These are phyloP conservation scores for Allophyes oxyacanthae DNA, from an alignment of 2,888 invertebrate species.

Conservation along the genomic window DNA sequence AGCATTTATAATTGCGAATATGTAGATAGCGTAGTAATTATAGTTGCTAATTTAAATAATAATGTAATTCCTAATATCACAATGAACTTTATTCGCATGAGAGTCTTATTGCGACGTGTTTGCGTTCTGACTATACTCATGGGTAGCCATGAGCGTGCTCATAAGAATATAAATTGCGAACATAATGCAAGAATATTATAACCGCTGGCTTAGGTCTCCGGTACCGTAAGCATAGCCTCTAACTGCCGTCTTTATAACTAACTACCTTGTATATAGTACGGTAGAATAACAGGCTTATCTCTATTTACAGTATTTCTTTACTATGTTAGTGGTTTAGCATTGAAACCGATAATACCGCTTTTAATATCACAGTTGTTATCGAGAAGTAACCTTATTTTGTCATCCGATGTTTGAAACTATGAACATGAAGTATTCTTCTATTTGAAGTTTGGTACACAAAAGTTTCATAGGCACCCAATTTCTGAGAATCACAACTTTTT, in stretches of 20 bases:
- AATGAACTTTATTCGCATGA: constrained; percentile 19
- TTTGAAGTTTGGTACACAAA: constrained; percentile 19
- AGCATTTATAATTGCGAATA: constrained; percentile 5
- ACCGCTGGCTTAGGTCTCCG: constrained; percentile 64
- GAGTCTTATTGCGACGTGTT: constrained; percentile 21
- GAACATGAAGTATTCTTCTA: constrained; percentile 28
- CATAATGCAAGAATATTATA: constrained; percentile 54
- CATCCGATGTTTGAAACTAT: constrained; percentile 38
- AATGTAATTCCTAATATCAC: constrained; percentile 31
- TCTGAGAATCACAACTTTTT: constrained; percentile 12
- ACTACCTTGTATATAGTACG: constrained; percentile 15
- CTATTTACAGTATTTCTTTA: constrained; percentile 59
- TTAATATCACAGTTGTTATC: constrained; percentile 49
- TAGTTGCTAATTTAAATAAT: constrained; percentile 30
- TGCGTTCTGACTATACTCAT: constrained; percentile 24
- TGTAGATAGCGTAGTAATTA: constrained; percentile 5
- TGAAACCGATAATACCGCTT: constrained; percentile 60
- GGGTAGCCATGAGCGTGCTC: constrained; percentile 20
- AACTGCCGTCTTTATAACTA: constrained; percentile 53
- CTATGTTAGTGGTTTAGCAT: constrained; percentile 65
- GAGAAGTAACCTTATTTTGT: constrained; percentile 46
- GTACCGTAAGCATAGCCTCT: constrained; percentile 78
- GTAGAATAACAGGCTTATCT: constrained; percentile 47
- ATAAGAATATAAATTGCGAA: constrained; percentile 53
- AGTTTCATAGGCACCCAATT: constrained; percentile 19